These are phyloP conservation scores for Anguilla anguilla DNA, from an alignment of 2,797 vertebrate genomes.

Conservation along the genomic window DNA sequence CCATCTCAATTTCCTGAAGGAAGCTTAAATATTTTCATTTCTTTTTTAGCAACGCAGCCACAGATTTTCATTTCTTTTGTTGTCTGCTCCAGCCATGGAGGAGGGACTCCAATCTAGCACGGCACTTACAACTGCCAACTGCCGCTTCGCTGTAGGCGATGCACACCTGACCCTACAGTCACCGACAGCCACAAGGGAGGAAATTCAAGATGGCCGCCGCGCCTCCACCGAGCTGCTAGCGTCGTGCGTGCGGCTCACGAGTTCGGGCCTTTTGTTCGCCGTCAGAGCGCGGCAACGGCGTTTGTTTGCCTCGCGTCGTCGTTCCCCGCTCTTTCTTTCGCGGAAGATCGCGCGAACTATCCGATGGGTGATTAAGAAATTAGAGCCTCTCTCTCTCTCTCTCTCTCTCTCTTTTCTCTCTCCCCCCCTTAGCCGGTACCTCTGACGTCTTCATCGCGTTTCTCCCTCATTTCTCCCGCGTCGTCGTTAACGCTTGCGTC, in stretches of 20 bases:
- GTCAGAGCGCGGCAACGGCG: neutral
- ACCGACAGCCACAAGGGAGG: slow-evolving; percentile 23
- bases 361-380: slow-evolving; percentile 30
- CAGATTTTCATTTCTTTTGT: neutral
- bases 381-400: neutral
- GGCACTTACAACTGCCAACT: slow-evolving; percentile 50
- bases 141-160: slow-evolving; percentile 56
- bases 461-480: slow-evolving; percentile 5
- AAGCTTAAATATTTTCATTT: neutral
- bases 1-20: neutral
- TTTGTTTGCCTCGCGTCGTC: neutral
- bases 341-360: neutral
- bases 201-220: slow-evolving; percentile 16
- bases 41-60: neutral
- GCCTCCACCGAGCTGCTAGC: neutral
- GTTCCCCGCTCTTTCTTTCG: neutral
- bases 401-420: neutral
- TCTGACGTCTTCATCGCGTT: slow-evolving; percentile 38
- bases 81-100: too few species aligned
- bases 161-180: slow-evolving; percentile 51
- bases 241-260: neutral
- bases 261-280: slow-evolving; percentile 1
- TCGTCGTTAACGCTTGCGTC: slow-evolving; percentile 33
- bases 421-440: slow-evolving; percentile 26
- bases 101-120: neutral